phyloP scores from a whole-genome alignment of 2,888 invertebrate genomes.

The Ochropleura plecta region DNA sequence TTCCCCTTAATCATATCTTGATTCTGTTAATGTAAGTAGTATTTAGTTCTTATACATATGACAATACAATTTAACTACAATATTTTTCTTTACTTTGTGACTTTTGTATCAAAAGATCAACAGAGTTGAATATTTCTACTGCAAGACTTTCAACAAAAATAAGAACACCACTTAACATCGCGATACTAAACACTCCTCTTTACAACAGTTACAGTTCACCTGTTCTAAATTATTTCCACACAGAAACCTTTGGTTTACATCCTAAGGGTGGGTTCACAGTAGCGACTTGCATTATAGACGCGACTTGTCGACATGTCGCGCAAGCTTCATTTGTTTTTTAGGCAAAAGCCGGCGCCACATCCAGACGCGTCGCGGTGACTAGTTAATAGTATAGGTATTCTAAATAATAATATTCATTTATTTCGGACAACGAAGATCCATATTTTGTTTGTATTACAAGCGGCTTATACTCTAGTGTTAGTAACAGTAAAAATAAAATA shows the following conservation, averaged over 20 bases:
- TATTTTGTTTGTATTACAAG: too few species aligned
- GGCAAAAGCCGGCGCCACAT: neutral
- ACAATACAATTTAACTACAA: neutral
- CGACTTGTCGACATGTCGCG: neutral
- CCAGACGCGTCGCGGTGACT: neutral
- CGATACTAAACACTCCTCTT: slow-evolving; percentile 36
- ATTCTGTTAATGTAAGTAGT: neutral
- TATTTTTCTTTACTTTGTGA: neutral
- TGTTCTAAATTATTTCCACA: slow-evolving; percentile 48
- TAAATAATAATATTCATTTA: too few species aligned
- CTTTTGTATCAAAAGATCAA: slow-evolving; percentile 7
- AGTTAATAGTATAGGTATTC: too few species aligned
- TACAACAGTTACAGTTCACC: slow-evolving; percentile 35
- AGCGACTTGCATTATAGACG: neutral
- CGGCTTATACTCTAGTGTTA: too few species aligned
- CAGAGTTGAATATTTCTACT: slow-evolving; percentile 2
- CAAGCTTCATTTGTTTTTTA: neutral
- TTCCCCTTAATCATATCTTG: neutral
- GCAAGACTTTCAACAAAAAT: slow-evolving; percentile 4
- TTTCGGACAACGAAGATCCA: too few species aligned
- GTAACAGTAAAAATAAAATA: too few species aligned
- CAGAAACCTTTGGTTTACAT: slow-evolving; percentile 35
- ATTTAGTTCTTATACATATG: neutral
- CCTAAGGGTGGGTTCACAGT: slow-evolving; percentile 24
- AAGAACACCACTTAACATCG: slow-evolving; percentile 28